A percentile compares a stretch with the other conserved stretches of the same genome.
Conservation (phyloP, 2,888 invertebrate genomes). For the Drosophila kambysellisi region DNA sequence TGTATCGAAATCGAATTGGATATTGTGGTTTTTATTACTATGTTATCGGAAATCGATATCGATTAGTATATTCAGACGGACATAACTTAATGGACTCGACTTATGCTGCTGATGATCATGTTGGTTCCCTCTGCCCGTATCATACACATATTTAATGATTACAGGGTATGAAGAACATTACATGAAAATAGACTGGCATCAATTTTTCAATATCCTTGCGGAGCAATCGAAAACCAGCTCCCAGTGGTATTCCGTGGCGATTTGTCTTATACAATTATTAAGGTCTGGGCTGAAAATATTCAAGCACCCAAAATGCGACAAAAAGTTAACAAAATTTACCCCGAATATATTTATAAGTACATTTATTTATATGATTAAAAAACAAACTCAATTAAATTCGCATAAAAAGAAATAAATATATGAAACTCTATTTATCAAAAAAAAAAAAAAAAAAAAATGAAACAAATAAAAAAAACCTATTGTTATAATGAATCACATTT, state of each 20-base stretch:
- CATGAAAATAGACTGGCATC: slow-evolving; percentile 9
- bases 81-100: background rate
- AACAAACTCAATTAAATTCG: background rate
- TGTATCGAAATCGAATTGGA: background rate
- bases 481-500: background rate
- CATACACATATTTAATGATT: background rate
- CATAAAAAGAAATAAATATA: background rate
- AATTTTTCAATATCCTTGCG: slow-evolving; percentile 48
- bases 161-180: background rate
- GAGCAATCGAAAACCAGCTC: slow-evolving; percentile 45
- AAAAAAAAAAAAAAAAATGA: background rate
- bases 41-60: background rate
- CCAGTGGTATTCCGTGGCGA: slow-evolving; percentile 30
- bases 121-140: background rate
- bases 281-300: background rate
- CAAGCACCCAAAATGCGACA: slow-evolving; percentile 15
- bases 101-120: background rate
- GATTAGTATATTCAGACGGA: background rate
- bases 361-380: background rate
- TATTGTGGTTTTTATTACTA: background rate
- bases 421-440: background rate
- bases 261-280: slow-evolving; percentile 33
- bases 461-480: background rate
- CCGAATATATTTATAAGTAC: too few relatives aligned
- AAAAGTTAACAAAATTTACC: background rate